A percentile compares a stretch with the other conserved stretches of the same genome.
Conservation (phyloP, 2,113 vertebrate genomes). For the Gallinago jamesoni region DNA sequence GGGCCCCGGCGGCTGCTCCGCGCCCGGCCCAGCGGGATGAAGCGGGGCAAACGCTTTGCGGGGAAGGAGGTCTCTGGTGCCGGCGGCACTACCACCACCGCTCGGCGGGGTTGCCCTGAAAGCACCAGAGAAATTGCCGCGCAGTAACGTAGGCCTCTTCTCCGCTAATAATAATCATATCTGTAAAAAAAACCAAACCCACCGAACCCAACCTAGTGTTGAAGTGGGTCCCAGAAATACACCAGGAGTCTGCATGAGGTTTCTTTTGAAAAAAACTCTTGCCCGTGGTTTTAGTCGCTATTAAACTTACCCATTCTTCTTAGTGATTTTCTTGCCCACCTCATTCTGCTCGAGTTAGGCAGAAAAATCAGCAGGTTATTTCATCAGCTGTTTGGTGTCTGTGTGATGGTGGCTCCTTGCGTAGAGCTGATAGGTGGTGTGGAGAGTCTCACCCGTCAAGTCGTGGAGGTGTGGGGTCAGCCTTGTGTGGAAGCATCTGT, state of each 20-base stretch:
- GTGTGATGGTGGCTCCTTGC: background rate
- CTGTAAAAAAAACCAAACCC: too few species aligned
- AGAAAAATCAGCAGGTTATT: background rate
- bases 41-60: accelerated
- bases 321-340: background rate
- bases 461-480: background rate
- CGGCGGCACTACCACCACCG: background rate
- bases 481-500: background rate
- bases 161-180: background rate
- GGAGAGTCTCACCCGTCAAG: background rate
- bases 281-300: background rate
- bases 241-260: background rate
- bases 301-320: background rate
- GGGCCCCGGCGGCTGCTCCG: background rate
- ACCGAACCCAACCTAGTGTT: accelerated
- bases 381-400: too few species aligned
- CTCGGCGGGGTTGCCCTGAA: too few species aligned
- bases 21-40: background rate
- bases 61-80: background rate
- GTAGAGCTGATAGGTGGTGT: background rate
- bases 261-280: background rate
- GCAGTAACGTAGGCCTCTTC: background rate
- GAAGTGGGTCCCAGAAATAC: background rate
- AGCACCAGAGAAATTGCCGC: background rate
- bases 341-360: background rate